Base-by-base conservation (phyloP, 2,888 invertebrate genomes). In the Atrina japonica region DNA sequence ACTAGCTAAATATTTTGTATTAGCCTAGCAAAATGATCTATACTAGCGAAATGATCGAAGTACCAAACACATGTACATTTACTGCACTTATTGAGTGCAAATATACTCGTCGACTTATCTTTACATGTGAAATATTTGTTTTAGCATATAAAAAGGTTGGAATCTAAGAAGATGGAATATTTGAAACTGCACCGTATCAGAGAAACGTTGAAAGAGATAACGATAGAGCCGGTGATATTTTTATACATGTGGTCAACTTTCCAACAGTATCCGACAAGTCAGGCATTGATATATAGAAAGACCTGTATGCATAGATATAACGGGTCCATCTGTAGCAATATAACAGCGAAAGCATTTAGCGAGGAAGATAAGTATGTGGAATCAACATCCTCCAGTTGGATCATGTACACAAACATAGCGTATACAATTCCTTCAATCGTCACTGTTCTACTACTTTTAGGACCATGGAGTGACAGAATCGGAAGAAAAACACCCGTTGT, bases 141-240 rank as follows among this genome's bases (percentile, higher is more conserved):
- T n/a, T n/a, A n/a, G n/a, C n/a, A n/a, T n/a, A n/a, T n/a, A n/a
- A n/a, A n/a, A n/a, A n/a, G n/a, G n/a, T n/a, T n/a, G n/a, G n/a
- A n/a, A n/a, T n/a, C n/a, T n/a, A n/a, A n/a, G 35, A 35, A 35
- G 11, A 35, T 35, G 35, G 35, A 35, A 5, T 35, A 7, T 11
- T 7, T 35, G 6, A 35, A 5, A 7, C 35, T 11, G 11, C 14
- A 49, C 11, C 49, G 6, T 11, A 11, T 49, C 18, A 18, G 23
- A 18, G 23, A 16, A n/a, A 1, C 18, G 14, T 49, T 23, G n/a
- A 71, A 29, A 43, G 63, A 35, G 11, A 92, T 95, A 64, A 94
- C 96, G 0, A 95, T 97, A 25, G 97, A 97, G 86, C 96, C 97
- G 0, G 93, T 95, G 0, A 94, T 97, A 94, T 95, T 96, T 88